Evolutionary conservation across 2,888 invertebrate species (phyloP), one percentile per base, ranked within the genome.

Genomic region (Cephus spinipes): DNA sequence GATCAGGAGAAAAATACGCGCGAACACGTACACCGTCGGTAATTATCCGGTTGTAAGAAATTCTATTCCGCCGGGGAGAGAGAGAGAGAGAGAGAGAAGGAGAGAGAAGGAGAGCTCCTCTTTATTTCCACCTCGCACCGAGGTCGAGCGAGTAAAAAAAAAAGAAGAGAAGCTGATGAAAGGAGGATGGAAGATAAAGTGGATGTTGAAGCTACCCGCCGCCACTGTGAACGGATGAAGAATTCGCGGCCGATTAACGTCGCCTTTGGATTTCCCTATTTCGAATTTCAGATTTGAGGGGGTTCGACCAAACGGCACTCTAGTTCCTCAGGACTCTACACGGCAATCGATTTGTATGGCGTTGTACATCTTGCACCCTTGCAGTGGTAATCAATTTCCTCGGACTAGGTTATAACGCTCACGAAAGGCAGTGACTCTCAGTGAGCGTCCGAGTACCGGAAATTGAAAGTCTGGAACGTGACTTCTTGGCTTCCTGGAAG

Each of bases 381-480:
- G 55, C 32, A 69, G 74, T 74, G 15, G 73, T 69, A 79, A 73
- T 76, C 76, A 76, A 76, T 81, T 79, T 69, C 36, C 33, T 55
- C 68, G 74, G 15, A 74, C 69, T 74, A 78, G 34, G 73, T 34
- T 76, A 75, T 75, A 79, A 77, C 69, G 73, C 77, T 75, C 74
- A 68, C 35, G 69, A 68, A 73, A 76, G 30, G 68, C 79, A 80
- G 79, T 76, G 81, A 76, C 77, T 83, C 81, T 82, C 83, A 79
- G 78, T 73, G 31, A 71, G 12, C 32, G 71, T 81, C 80, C 79
- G 82, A 82, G 80, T 83, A 76, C 87, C 89, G 89, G 89, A 89
- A 89, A 89, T 89, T 89, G 89, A 89, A 89, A 88, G 87, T 89
- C 89, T 83, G 86, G 83, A 84, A 86, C 89, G 88, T 88, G 89